phyloP scores from a whole-genome alignment of 2,797 vertebrate genomes.

The Danio jaintianensis region DNA sequence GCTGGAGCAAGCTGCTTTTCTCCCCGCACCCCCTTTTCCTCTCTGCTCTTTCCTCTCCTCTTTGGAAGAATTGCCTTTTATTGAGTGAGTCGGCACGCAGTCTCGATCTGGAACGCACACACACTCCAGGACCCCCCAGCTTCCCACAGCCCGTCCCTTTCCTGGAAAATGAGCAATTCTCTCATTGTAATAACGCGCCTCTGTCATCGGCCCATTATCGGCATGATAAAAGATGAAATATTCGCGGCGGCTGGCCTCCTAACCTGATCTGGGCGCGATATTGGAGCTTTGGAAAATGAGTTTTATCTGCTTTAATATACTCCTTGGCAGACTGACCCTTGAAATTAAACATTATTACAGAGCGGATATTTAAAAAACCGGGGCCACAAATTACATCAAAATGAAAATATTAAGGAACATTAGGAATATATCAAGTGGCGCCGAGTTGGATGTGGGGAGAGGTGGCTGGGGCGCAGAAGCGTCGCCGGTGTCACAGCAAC shows the following conservation, averaged over 20 bases:
- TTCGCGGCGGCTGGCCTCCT: slow-evolving; percentile 99
- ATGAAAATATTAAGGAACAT: slow-evolving; percentile 99
- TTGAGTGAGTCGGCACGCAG: slow-evolving; percentile 85
- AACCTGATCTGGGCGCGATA: slow-evolving; percentile 99
- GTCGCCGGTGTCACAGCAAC: slow-evolving; percentile 82
- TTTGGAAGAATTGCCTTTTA: slow-evolving; percentile 93
- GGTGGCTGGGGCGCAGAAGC: slow-evolving; percentile 65
- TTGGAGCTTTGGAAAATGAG: slow-evolving; percentile 99
- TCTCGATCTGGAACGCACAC: slow-evolving; percentile 75
- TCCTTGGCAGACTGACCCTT: slow-evolving; percentile 99
- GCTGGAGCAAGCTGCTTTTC: slow-evolving; percentile 91
- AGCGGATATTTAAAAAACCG: slow-evolving; percentile 99
- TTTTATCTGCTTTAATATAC: slow-evolving; percentile 99
- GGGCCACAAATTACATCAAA: slow-evolving; percentile 99
- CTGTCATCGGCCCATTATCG: slow-evolving; percentile 99
- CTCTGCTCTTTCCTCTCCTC: slow-evolving; percentile 69
- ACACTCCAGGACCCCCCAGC: slow-evolving; percentile 79
- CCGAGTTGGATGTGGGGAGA: slow-evolving; percentile 75
- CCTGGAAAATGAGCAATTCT: slow-evolving; percentile 98
- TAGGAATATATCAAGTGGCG: slow-evolving; percentile 96
- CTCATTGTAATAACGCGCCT: slow-evolving; percentile 99
- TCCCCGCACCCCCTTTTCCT: slow-evolving; percentile 64
- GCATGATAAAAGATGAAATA: slow-evolving; percentile 99
- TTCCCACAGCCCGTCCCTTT: slow-evolving; percentile 84
- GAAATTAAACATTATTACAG: slow-evolving; percentile 99